phyloP scores from a whole-genome alignment of 2,797 vertebrate species.

The Oryzias sinensis region DNA sequence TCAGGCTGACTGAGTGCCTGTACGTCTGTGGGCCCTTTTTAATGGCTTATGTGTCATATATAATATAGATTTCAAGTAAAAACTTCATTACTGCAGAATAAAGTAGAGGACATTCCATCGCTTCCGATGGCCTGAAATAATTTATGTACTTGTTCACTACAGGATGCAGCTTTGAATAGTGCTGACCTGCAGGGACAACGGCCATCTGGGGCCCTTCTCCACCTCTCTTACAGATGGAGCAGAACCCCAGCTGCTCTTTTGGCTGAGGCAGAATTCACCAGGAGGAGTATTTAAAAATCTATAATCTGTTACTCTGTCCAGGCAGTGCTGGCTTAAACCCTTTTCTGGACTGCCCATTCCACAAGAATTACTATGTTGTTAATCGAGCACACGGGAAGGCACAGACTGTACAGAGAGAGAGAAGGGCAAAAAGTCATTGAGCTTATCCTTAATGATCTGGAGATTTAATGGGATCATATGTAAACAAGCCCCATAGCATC shows the following conservation, averaged over 20 bases:
- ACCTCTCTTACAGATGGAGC: constrained; percentile 33
- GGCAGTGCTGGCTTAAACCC: constrained; percentile 57
- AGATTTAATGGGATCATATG: constrained; percentile 49
- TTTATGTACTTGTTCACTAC: constrained; percentile 47
- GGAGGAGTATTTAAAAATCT: constrained; percentile 72
- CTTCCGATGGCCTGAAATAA: constrained; percentile 38
- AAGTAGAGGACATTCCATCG: constrained; percentile 28
- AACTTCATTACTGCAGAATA: constrained; percentile 33
- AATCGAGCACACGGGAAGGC: constrained; percentile 44
- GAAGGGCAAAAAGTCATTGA: constrained; percentile 21
- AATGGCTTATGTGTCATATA: constrained; percentile 28
- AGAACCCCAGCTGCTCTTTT: constrained; percentile 71
- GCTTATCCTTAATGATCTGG: constrained; percentile 52
- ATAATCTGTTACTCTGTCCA: constrained; percentile 69
- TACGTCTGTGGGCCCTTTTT: constrained; percentile 26
- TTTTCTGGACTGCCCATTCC: constrained; percentile 50
- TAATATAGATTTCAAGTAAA: constrained; percentile 52
- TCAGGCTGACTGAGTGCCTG: constrained; percentile 27
- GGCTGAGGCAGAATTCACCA: constrained; percentile 55
- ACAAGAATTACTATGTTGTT: constrained; percentile 51
- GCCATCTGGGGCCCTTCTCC: constrained; percentile 64
- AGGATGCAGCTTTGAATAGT: constrained; percentile 58
- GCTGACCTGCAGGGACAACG: constrained; percentile 59
- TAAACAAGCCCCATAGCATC: constrained; percentile 42
- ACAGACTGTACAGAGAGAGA: constrained; percentile 2